Conservation (phyloP, 2,797 vertebrate species). For the Chelidonichthys spinosus region DNA sequence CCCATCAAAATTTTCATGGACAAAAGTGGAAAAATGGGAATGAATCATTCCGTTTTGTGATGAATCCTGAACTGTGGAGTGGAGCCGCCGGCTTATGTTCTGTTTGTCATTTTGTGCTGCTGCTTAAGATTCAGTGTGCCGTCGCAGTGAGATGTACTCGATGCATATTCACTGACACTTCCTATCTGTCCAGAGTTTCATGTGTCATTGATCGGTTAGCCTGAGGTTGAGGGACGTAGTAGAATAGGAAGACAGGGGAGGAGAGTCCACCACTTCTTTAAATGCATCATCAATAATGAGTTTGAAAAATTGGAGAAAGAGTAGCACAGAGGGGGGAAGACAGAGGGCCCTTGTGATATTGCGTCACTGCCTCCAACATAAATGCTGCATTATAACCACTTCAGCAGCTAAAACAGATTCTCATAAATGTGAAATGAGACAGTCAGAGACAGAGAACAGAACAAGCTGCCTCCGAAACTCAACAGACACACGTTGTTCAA, state of each 20-base stretch:
- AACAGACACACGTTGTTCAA: conserved; percentile 45
- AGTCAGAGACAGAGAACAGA: conserved; percentile 39
- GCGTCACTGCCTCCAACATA: conserved; percentile 38
- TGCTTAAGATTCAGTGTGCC: conserved; percentile 63
- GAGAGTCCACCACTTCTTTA: conserved; percentile 16
- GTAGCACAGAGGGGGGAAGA: not conserved
- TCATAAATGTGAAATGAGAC: conserved; percentile 71
- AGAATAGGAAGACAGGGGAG: conserved; percentile 8
- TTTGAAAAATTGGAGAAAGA: not conserved
- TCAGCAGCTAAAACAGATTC: conserved; percentile 56
- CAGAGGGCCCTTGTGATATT: conserved; percentile 19
- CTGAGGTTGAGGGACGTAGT: conserved; percentile 3
- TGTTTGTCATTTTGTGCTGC: conserved; percentile 41
- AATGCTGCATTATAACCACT: conserved; percentile 52
- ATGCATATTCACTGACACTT: conserved; percentile 45
- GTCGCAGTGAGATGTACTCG: conserved; percentile 47
- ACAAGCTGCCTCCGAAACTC: conserved; percentile 35
- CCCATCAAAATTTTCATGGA: not conserved
- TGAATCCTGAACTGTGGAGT: conserved; percentile 16
- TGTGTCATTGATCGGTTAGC: conserved; percentile 18
- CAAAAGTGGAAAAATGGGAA: conserved; percentile 2
- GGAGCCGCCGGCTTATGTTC: conserved; percentile 33
- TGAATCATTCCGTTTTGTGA: conserved; percentile 10
- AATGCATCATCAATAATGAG: conserved; percentile 36
- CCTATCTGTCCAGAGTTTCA: conserved; percentile 34